phyloP scores from a whole-genome alignment of 2,888 invertebrate genomes.

The Neocrepidodera transversa region DNA sequence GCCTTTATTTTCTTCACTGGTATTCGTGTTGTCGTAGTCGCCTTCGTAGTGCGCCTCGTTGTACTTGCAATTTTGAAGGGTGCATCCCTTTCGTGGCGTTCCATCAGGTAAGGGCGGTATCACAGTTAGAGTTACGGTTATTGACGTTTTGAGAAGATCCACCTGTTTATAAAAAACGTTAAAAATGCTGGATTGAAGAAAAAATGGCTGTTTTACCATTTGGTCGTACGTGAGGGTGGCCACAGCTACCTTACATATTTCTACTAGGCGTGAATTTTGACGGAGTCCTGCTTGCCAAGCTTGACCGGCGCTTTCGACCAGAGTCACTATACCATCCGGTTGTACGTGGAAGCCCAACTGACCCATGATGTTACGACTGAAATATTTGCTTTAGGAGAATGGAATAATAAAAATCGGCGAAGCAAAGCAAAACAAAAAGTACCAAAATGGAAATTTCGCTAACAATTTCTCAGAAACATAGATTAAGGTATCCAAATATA shows the following conservation, averaged over 20 bases:
- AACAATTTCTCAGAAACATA: no score
- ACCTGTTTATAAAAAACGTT: constrained; percentile 63
- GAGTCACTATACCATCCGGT: constrained; percentile 91
- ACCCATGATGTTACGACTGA: constrained; percentile 74
- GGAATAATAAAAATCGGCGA: constrained; percentile 12
- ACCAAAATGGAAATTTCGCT: not conserved
- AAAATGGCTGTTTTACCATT: constrained; percentile 62
- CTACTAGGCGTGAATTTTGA: constrained; percentile 88
- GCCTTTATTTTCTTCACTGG: constrained; percentile 23
- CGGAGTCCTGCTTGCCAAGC: constrained; percentile 86
- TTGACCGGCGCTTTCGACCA: constrained; percentile 76
- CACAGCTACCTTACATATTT: constrained; percentile 76
- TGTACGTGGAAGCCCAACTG: constrained; percentile 92
- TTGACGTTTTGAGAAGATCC: constrained; percentile 87
- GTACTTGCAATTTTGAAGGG: constrained; percentile 67
- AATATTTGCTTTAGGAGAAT: constrained; percentile 34
- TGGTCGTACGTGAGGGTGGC: constrained; percentile 89
- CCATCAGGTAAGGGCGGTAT: constrained; percentile 78
- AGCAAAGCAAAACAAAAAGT: constrained; percentile 7
- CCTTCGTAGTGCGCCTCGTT: constrained; percentile 64
- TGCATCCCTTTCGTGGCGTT: constrained; percentile 72
- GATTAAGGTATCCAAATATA: no score
- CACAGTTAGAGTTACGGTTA: constrained; percentile 83
- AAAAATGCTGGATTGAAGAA: no score
- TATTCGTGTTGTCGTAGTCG: constrained; percentile 72